A percentile compares a stretch with the other conserved stretches of the same genome.
These are phyloP conservation scores for Pterocles gutturalis DNA, from an alignment of 2,113 vertebrate species.

Conservation along the genomic window DNA sequence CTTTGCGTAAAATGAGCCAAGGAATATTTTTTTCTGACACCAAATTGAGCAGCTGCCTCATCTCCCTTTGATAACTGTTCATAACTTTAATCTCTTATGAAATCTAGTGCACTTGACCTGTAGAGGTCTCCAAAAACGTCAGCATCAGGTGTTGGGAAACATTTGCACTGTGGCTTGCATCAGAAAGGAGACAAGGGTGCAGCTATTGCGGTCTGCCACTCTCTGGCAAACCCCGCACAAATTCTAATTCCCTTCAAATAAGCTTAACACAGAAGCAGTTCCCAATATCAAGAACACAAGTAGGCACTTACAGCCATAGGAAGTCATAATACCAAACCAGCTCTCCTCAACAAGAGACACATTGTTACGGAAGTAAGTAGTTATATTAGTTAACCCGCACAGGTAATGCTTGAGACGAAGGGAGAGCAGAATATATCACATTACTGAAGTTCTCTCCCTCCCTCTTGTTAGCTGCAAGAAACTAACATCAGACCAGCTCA, in stretches of 20 bases:
- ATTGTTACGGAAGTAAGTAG: not conserved
- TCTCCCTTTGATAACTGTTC: not conserved
- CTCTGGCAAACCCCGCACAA: not conserved
- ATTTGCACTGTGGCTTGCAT: constrained; percentile 36
- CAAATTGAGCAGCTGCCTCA: not conserved
- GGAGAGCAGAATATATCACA: not conserved
- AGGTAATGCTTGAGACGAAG: not conserved
- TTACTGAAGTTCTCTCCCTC: not conserved
- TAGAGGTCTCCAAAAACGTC: constrained; percentile 14
- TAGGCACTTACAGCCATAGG: not conserved
- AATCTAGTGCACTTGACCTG: not conserved
- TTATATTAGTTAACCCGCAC: not conserved
- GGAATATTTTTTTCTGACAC: not conserved
- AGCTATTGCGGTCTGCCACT: not conserved
- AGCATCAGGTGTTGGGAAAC: constrained; percentile 7
- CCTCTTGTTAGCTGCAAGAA: not conserved
- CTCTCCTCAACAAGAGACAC: not conserved
- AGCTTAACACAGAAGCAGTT: not conserved
- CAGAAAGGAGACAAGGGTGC: not conserved
- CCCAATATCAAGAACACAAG: not conserved
- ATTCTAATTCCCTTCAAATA: not conserved
- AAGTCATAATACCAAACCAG: not conserved
- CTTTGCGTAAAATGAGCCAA: not conserved
- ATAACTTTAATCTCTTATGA: not conserved
- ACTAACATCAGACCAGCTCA: not conserved